phyloP scores from a whole-genome alignment of 2,797 vertebrate species.

The Bradypodion ventrale region DNA sequence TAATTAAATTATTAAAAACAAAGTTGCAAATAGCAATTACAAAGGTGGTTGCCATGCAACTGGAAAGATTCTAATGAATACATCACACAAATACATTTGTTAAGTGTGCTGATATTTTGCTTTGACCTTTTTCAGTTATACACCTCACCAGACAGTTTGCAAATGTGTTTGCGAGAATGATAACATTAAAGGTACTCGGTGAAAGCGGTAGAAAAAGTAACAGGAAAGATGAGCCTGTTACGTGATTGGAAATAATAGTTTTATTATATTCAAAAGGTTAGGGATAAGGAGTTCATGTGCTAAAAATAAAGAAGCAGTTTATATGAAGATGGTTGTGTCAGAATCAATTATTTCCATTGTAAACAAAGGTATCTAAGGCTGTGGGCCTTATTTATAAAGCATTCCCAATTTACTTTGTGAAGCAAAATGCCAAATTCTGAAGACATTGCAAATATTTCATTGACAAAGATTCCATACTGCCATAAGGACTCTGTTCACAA shows the following conservation, averaged over 20 bases:
- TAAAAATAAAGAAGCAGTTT: constrained; percentile 52
- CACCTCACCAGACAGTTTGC: constrained; percentile 56
- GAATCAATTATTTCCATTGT: constrained; percentile 17
- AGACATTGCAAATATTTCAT: not conserved
- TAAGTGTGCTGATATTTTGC: constrained; percentile 70
- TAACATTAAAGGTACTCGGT: constrained; percentile 51
- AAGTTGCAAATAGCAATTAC: constrained; percentile 72
- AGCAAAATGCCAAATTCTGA: not conserved
- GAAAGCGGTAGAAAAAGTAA: constrained; percentile 12
- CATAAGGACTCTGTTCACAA: not conserved
- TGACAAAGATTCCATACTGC: not conserved
- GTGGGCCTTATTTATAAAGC: not conserved
- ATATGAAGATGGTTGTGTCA: not conserved
- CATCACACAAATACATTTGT: constrained; percentile 61
- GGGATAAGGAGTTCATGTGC: constrained; percentile 37
- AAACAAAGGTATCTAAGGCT: constrained; percentile 32
- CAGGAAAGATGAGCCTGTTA: not conserved
- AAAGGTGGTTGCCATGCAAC: constrained; percentile 71
- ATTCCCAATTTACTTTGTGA: not conserved
- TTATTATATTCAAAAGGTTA: constrained; percentile 62
- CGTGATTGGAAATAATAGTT: constrained; percentile 53
- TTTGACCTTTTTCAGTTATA: constrained; percentile 75
- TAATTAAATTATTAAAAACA: constrained; percentile 78
- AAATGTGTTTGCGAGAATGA: constrained; percentile 60
- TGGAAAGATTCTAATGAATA: constrained; percentile 60